phyloP scores from a whole-genome alignment of 2,797 vertebrate species.

The Acipenser transmontanus region DNA sequence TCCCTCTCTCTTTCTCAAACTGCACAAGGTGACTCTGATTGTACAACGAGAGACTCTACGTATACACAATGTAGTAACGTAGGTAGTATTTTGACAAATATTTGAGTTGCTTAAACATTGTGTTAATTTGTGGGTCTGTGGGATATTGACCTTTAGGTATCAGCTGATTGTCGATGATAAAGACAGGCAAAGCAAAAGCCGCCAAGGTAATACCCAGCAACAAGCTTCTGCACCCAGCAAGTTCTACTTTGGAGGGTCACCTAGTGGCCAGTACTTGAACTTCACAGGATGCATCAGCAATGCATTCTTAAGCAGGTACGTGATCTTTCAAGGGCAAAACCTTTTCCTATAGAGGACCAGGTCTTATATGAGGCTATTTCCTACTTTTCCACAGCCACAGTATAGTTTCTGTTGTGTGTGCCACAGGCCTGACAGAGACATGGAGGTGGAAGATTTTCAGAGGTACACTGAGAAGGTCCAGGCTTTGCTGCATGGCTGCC shows the following conservation, averaged over 20 bases:
- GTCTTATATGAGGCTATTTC: neutral
- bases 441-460: slow-evolving; percentile 93
- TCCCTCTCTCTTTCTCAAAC: slow-evolving; percentile 15
- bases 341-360: slow-evolving; percentile 14
- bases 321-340: neutral
- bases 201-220: slow-evolving; percentile 30
- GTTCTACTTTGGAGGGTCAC: slow-evolving; percentile 87
- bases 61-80: too few relatives aligned
- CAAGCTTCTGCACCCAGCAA: slow-evolving; percentile 44
- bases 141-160: slow-evolving; percentile 52
- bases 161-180: slow-evolving; percentile 81
- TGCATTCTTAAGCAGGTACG: slow-evolving; percentile 86
- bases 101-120: too few relatives aligned
- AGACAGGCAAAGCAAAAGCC: slow-evolving; percentile 65
- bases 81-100: too few relatives aligned
- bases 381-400: slow-evolving; percentile 5
- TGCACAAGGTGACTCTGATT: too few relatives aligned
- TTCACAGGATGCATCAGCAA: slow-evolving; percentile 94
- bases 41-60: too few relatives aligned
- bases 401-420: slow-evolving; percentile 6
- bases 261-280: slow-evolving; percentile 71
- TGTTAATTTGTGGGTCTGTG: too few relatives aligned
- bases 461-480: slow-evolving; percentile 81
- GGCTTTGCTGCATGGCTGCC: slow-evolving; percentile 81
- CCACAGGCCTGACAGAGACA: slow-evolving; percentile 78